Evolutionary conservation across 2,888 invertebrate species (phyloP).

Genomic region (Orthosia incerta): DNA sequence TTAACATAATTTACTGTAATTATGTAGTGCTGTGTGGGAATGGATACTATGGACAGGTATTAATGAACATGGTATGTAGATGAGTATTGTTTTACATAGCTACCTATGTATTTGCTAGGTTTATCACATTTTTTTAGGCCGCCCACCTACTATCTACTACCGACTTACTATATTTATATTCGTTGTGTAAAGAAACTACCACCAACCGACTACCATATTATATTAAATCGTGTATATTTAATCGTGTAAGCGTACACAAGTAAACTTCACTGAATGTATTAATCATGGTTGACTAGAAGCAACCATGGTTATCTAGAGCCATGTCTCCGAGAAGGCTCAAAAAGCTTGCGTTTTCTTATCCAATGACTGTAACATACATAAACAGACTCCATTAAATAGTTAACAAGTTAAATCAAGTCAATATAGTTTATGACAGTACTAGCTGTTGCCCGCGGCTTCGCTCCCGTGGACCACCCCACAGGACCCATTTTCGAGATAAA

Average conservation of each 20-base stretch:
- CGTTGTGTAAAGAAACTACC: too few relatives aligned
- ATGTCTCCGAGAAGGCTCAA: too few relatives aligned
- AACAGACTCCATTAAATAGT: not conserved
- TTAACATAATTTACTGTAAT: slow-evolving; percentile 64
- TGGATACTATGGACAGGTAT: slow-evolving; percentile 10
- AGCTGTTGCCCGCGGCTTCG: too few relatives aligned
- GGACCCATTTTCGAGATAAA: too few relatives aligned
- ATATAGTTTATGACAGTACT: too few relatives aligned
- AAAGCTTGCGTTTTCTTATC: not conserved
- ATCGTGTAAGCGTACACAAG: not conserved
- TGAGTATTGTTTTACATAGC: not conserved
- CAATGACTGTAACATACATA: not conserved
- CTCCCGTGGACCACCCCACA: too few relatives aligned
- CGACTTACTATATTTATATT: too few relatives aligned
- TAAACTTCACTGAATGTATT: not conserved
- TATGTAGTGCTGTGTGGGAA: slow-evolving; percentile 30
- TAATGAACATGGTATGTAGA: slow-evolving; percentile 22
- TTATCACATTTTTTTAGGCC: not conserved
- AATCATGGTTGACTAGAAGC: too few relatives aligned
- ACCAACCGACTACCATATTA: too few relatives aligned
- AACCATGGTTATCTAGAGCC: too few relatives aligned
- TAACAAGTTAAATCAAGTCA: not conserved
- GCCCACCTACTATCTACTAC: not conserved
- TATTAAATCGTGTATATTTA: too few relatives aligned
- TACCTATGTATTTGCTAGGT: not conserved